Base-by-base conservation (phyloP, 2,888 invertebrate genomes). In the Apantesis nais region DNA sequence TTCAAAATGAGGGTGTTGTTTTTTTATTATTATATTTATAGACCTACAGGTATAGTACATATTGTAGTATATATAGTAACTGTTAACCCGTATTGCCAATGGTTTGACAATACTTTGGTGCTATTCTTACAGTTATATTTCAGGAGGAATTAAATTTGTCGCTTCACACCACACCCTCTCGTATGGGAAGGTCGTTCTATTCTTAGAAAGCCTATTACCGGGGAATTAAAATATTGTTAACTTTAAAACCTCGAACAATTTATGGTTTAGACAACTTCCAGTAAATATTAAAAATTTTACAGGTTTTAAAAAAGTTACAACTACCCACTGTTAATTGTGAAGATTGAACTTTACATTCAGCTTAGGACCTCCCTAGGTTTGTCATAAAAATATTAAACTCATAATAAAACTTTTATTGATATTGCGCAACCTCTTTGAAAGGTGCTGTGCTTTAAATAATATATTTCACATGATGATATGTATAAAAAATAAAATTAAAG, bases 121-220 rank as follows among this genome's bases (percentile, higher is more conserved):
- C 34, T 34, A 34, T 34, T 34, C 34, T 34, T 34, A 5, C 5
- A 34, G 34, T 34, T 7, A 62, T 39, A 25, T 62, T 39, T 25
- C 41, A 62, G 25, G 19, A 39, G 5, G 16, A 41, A 63, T 63
- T 44, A 44, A 63, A 63, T 44, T 29, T 31, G 11, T 44, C 63
- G 16, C 29, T 63, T 44, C 63, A 63, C 29, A 29, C 55, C 29
- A 29, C 41, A 44, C 63, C 62, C 39, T 39, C 14, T 1, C 29
- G 25, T 8, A 19, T 41, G 29, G 44, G 25, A 63, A 41, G 63
- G 41, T 44, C 19, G 63, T 4, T 63, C 29, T 63, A 63, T 63
- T 63, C 29, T 63, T 63, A 44, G 63, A 41, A 63, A 41, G 29
- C 11, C 41, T 29, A 63, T 63, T 44, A 63, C 19, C 41, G 3